Base-by-base conservation (phyloP, 2,113 vertebrate species). In the Regulus satrapa region DNA sequence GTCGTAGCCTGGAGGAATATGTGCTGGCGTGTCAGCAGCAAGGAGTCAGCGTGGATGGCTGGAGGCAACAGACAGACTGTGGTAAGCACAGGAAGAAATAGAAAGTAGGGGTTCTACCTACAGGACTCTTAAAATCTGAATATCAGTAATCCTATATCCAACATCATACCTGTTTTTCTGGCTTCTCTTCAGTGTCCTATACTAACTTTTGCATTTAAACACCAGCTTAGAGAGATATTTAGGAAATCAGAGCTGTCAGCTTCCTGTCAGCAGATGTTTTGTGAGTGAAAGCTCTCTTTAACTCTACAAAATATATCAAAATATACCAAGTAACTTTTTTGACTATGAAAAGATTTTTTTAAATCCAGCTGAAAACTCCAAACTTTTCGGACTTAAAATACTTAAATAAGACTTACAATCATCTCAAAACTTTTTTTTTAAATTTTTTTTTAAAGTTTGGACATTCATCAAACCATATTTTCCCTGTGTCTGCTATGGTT, bases 1-100 rank as follows among this genome's bases (percentile, higher is more conserved):
- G 97, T 64, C 89, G 45, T 68, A 97, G 85, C 81, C 94, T 98
- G 91, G 64, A 97, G 67, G 96, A 95, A 73, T 96, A 98, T 1
- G 71, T 84, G 74, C 49, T 95, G 87, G 56, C 68, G 87, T 98
- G 97, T 94, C 97, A 97, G 89, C 82, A 96, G 89, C 85, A 95
- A 59, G 64, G 43, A 76, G 58, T 96, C 89, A 67, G 31, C 12
- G 24, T 97, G 72, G 82, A 86, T 45, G 91, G 83, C 59, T 98
- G 97, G 97, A 97, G 93, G 59, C 36, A 88, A 11, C 77, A 88
- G 32, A 96, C 95, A 20, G 46, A 12, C 54, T 97, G 95, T 85
- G 88, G 89, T 88, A 94, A 97, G 95, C 64, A 74, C 23, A 58
- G 41, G 21, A 88, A 89, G 58, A 68, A 69, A 19, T 1, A 56